phyloP scores from a whole-genome alignment of 2,113 vertebrate genomes.

The Ciconia stormi region DNA sequence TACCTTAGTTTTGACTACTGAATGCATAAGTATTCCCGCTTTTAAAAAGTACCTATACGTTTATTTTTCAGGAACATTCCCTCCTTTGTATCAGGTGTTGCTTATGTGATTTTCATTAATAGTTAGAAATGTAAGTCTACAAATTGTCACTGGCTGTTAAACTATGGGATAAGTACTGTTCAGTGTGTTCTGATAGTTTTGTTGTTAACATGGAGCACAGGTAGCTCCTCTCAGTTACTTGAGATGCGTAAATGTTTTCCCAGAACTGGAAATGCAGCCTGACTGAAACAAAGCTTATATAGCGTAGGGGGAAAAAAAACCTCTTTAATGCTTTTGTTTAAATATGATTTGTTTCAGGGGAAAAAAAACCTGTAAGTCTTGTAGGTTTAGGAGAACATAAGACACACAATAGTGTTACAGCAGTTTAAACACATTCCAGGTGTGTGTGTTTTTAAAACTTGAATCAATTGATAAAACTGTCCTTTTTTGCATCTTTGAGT shows the following conservation, averaged over 20 bases:
- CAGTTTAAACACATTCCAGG: background rate
- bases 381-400: background rate
- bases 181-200: background rate
- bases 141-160: background rate
- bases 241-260: background rate
- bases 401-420: background rate
- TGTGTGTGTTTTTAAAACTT: background rate
- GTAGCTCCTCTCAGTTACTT: background rate
- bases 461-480: background rate
- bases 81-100: background rate
- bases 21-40: background rate
- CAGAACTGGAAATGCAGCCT: background rate
- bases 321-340: background rate
- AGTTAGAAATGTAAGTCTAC: background rate
- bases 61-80: background rate
- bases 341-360: background rate
- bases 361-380: background rate
- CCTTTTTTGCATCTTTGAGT: background rate
- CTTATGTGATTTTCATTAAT: background rate
- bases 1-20: background rate
- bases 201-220: background rate
- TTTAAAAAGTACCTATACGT: rapidly evolving
- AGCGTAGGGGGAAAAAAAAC: background rate
- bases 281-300: background rate
- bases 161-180: background rate